Evolutionary conservation across 92 coral and sea anemone species (phyloP).

Genomic region (Heliopora coerulea): DNA sequence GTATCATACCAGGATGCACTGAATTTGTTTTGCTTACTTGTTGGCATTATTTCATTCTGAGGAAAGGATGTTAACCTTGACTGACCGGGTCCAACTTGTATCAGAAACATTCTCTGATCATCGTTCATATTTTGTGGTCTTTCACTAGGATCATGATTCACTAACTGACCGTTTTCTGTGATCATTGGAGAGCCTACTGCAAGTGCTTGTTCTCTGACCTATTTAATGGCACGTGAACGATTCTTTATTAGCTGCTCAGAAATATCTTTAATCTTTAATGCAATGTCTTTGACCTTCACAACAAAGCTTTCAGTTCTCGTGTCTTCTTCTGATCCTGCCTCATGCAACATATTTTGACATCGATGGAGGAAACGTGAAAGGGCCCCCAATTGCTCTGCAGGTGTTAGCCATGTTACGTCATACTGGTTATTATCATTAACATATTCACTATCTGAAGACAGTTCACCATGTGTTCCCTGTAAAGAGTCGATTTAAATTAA

Average conservation of each 20-base stretch:
- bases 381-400: conserved; percentile 33
- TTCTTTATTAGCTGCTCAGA: conserved; percentile 28
- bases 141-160: no score
- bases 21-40: no score
- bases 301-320: conserved; percentile 12
- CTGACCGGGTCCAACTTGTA: no score
- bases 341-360: conserved; percentile 33
- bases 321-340: conserved; percentile 17
- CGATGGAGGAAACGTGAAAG: conserved; percentile 18
- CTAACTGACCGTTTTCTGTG: no score
- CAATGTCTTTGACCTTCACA: conserved; percentile 8
- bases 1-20: no score
- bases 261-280: conserved; percentile 19
- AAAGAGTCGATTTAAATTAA: background rate
- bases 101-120: no score
- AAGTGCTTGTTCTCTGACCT: conserved; percentile 27
- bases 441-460: conserved; percentile 8
- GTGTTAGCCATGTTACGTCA: conserved; percentile 34
- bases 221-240: conserved; percentile 15
- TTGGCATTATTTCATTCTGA: no score
- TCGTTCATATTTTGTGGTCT: no score
- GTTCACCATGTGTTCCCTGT: conserved; percentile 23
- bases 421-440: conserved; percentile 7
- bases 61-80: no score
- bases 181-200: no score